Evolutionary conservation across 2,797 vertebrate species (phyloP), one percentile per base, ranked within the genome.

Genomic region (Pachyuromys duprasi): DNA sequence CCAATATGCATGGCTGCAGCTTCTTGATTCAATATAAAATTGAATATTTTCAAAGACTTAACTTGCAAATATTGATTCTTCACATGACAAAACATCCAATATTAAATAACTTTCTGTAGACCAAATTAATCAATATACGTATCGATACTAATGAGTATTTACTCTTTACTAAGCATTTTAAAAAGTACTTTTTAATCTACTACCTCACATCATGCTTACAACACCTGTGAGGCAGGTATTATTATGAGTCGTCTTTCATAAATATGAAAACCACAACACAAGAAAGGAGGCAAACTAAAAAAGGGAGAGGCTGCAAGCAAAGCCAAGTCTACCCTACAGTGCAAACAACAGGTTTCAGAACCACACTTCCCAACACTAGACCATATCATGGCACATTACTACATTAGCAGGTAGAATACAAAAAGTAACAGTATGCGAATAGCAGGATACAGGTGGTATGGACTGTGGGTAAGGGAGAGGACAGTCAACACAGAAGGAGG

Each of bases 11-110:
- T 39, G 55, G 57, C 55, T 2, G 8, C 72, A 49, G 84, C 57
- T 57, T 81, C 31, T 91, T 90, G 31, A 8, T 53, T 88, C 84
- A 65, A 6, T 39, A 65, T 39, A 75, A 83, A 88, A 96, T 28
- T 86, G 20, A 57, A 36, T 83, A 20, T 94, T 55, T 86, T 49
- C 57, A 90, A 96, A 95, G 65, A 94, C 87, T 70, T 87, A 87
- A 75, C 12, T 65, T n/a, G 63, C 28, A 89, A 90, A 84, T 49
- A 57, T 39, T 75, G 57, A 78, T 70, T 91, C 60, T 89, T 33
- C 36, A 91, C 18, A 22, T 31, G 83, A 62, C 14, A 55, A 93
- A 94, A 65, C 20, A 26, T 75, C 63, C 36, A 75, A 31, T 78
- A 55, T 18, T 36, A 90, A 94, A 90, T 39, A 92, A 33, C 4